Evolutionary conservation across 2,888 invertebrate species (phyloP).

Genomic region (Salpingus planirostris): DNA sequence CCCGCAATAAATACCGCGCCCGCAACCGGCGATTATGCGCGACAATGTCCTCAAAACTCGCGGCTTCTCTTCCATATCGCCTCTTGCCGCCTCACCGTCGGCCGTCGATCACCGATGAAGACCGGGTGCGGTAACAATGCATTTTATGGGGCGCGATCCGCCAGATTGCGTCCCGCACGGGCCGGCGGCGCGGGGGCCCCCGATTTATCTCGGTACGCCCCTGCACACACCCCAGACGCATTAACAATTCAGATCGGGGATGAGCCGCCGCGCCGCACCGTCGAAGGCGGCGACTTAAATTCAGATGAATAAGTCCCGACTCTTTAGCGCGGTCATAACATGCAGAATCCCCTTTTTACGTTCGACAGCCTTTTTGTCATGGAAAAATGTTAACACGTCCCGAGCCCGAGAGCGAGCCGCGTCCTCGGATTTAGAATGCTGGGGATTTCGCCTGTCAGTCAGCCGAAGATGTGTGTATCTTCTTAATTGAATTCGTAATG

Average conservation of each 20-base stretch:
- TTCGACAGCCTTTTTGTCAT: conserved; percentile 35
- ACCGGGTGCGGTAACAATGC: conserved; percentile 28
- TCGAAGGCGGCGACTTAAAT: conserved; percentile 12
- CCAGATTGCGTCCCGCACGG: conserved; percentile 8
- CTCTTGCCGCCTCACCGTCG: too few species aligned
- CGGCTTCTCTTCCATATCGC: too few species aligned
- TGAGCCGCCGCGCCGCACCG: conserved; percentile 20
- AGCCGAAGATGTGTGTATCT: conserved; percentile 10
- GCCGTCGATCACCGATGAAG: conserved; percentile 32
- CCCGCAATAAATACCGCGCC: too few species aligned
- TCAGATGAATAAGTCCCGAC: conserved; percentile 35
- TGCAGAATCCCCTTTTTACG: conserved; percentile 30
- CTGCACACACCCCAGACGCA: conserved; percentile 30
- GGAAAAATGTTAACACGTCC: conserved; percentile 37
- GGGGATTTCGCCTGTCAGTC: conserved; percentile 23
- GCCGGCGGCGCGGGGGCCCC: too few species aligned
- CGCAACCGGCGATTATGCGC: too few species aligned
- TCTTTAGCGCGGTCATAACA: conserved; percentile 35
- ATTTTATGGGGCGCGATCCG: conserved; percentile 23
- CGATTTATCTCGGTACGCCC: conserved; percentile 24
- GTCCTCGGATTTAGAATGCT: conserved; percentile 11
- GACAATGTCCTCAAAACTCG: neutral
- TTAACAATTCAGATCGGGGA: conserved; percentile 40
- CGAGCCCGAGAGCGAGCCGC: too few species aligned
- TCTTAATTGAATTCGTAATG: conserved; percentile 15